Conservation (phyloP, 2,888 invertebrate species). For the Zonitis immaculata region DNA sequence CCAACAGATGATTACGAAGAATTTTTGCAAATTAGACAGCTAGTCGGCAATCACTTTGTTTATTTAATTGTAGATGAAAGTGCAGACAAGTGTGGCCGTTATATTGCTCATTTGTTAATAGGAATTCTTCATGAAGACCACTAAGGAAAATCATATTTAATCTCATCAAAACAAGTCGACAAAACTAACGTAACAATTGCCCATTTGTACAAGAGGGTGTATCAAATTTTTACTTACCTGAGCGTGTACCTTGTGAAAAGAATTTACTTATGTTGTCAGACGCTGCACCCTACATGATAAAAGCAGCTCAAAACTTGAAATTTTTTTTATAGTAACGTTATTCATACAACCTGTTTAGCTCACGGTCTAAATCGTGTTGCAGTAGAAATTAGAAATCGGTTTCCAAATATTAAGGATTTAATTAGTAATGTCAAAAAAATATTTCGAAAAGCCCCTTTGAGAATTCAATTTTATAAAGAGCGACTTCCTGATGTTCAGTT, state of each 20-base stretch:
- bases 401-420: constrained; percentile 2
- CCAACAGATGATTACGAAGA: no score
- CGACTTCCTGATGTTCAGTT: constrained; percentile 1
- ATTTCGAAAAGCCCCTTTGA: constrained; percentile 30
- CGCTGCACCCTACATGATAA: constrained; percentile 29
- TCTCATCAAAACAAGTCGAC: constrained; percentile 8
- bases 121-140: constrained; percentile 7
- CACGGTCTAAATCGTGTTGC: constrained; percentile 31
- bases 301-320: constrained; percentile 27
- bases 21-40: neutral
- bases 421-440: constrained; percentile 33
- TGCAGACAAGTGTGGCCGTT: constrained; percentile 7
- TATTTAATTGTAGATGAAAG: constrained; percentile 11
- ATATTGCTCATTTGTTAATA: constrained; percentile 12
- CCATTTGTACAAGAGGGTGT: constrained; percentile 6
- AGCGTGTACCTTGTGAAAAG: constrained; percentile 6
- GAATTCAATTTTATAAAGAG: constrained; percentile 7
- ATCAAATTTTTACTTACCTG: constrained; percentile 7
- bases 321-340: constrained; percentile 28
- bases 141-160: constrained; percentile 6
- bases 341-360: constrained; percentile 34
- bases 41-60: neutral
- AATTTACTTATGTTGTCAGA: constrained; percentile 22
- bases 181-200: constrained; percentile 7
- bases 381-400: constrained; percentile 13